Base-by-base conservation (phyloP, 2,888 invertebrate genomes). In the Furcula furcula region DNA sequence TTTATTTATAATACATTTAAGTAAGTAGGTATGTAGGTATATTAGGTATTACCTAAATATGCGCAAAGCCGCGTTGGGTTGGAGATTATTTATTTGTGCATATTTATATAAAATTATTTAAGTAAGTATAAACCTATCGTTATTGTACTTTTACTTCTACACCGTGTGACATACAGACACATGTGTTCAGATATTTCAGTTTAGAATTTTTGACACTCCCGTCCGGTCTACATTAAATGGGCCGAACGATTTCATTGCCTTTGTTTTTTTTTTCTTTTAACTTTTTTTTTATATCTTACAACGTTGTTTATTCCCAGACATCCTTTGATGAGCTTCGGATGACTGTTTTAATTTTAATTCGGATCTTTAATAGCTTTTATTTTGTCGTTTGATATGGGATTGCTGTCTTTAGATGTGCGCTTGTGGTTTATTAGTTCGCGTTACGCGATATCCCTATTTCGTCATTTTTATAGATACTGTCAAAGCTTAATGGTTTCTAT, bases 221-320 rank as follows among this genome's bases (percentile, higher is more conserved):
- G 88, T 88, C 88, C 88, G 87, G 88, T 85, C 69, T 76, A 74
- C 69, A 69, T 78, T 86, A 87, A 88, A 88, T 88, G 88, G 84
- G 76, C 88, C 88, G 88, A 69, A 74, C 77, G 67, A 83, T 82
- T 84, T 80, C 74, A 77, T 75, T 67, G 75, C 73, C 67, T 75
- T 73, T 66, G 51, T 73, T 65, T 63, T 67, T 73, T 67, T 70
- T 59, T 39, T 38, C 23, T 23, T 35, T 61, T 65, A 53, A n/a
- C 26, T 3, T 6, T 55, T 72, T 66, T 62, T 59, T 66, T 67
- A 65, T 57, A 49, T 49, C 47, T 43, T 47, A 44, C 46, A 23
- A 53, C 53, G 60, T 68, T 58, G 59, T 67, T 72, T 78, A 76
- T 76, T 78, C 73, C 71, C 78, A 74, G 76, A 74, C 74, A 70